These are phyloP conservation scores for Xiphorhynchus elegans DNA, from an alignment of 2,113 vertebrate species.

Conservation along the genomic window DNA sequence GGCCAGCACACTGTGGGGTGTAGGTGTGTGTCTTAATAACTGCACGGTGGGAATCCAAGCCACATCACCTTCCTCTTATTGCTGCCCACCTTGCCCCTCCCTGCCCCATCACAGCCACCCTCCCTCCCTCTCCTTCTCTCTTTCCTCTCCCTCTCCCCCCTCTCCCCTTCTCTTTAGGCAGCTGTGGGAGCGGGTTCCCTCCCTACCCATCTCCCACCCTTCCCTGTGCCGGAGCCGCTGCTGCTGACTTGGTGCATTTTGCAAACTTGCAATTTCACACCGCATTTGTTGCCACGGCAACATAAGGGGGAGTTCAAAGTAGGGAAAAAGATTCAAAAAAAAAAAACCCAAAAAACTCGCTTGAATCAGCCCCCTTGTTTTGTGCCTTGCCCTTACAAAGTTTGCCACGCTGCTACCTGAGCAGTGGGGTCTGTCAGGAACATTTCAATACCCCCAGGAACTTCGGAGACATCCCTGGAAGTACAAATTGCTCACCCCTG, in stretches of 20 bases:
- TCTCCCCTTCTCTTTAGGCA: background rate
- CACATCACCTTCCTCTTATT: background rate
- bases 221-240: background rate
- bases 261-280: conserved; percentile 58
- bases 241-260: conserved; percentile 9
- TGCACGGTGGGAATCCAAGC: background rate
- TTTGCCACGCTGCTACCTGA: background rate
- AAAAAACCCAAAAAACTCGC: background rate
- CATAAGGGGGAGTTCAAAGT: background rate
- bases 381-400: background rate
- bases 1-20: background rate
- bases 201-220: background rate
- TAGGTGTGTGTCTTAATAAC: background rate
- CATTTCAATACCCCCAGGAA: background rate
- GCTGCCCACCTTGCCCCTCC: background rate
- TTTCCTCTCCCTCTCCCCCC: background rate
- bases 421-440: background rate
- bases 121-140: background rate
- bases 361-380: background rate
- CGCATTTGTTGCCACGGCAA: conserved; percentile 48
- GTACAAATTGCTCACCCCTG: background rate
- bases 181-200: background rate
- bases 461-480: background rate
- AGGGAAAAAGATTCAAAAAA: background rate
- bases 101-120: background rate